These are phyloP conservation scores for Plecotus auritus DNA, from an alignment of 2,113 vertebrate genomes.

Conservation along the genomic window DNA sequence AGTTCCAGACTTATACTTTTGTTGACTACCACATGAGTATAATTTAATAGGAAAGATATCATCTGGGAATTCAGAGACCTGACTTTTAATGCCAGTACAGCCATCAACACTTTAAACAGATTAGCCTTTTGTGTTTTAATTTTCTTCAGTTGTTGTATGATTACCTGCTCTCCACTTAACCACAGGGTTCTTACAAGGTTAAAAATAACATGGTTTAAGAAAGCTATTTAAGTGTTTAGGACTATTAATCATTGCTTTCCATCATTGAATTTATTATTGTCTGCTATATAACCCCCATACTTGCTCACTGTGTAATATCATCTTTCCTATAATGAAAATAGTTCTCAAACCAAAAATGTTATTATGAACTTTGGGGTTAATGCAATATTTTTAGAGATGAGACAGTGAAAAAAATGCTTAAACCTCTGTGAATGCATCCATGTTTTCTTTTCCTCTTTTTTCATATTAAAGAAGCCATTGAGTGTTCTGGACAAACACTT, in stretches of 20 bases:
- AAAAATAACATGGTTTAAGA: conserved; percentile 36
- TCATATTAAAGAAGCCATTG: neutral
- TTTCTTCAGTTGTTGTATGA: conserved; percentile 19
- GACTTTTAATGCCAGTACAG: neutral
- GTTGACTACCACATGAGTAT: neutral
- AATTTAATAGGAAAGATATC: neutral
- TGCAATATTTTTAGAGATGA: conserved; percentile 52
- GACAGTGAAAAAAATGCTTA: conserved; percentile 14
- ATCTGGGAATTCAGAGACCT: neutral
- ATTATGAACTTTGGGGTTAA: conserved; percentile 22
- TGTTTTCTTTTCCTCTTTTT: conserved; percentile 58
- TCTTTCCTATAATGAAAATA: conserved; percentile 56
- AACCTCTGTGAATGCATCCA: neutral
- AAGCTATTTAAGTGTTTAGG: conserved; percentile 32
- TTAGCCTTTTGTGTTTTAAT: neutral
- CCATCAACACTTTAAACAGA: neutral
- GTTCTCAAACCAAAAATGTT: conserved; percentile 10
- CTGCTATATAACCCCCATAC: neutral
- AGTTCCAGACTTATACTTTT: neutral
- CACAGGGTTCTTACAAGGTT: conserved; percentile 40
- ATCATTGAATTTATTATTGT: conserved; percentile 27
- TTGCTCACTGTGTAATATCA: conserved; percentile 38
- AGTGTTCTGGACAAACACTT: neutral
- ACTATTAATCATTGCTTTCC: conserved; percentile 62
- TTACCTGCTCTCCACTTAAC: neutral